A percentile compares a stretch with the other conserved stretches of the same genome.
Evolutionary conservation across 2,797 vertebrate species (phyloP).

Genomic region (Sternotherus odoratus): DNA sequence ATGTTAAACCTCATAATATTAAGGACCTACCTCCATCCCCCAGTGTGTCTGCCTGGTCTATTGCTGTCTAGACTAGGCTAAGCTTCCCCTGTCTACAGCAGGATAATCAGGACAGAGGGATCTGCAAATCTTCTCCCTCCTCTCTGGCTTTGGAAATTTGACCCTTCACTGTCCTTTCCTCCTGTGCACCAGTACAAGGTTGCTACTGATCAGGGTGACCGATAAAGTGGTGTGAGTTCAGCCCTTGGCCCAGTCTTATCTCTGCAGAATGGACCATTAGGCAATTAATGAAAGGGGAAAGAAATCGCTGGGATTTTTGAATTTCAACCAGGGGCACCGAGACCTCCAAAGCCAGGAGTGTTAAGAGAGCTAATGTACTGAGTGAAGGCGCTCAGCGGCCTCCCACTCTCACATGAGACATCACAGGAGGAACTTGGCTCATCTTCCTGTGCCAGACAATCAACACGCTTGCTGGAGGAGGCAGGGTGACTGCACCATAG

Average conservation of each 20-base stretch:
- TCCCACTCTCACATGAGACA: background rate
- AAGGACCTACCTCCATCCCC: background rate
- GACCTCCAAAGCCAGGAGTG: background rate
- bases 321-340: background rate
- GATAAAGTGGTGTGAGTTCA: constrained; percentile 42
- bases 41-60: constrained; percentile 28
- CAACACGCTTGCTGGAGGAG: background rate
- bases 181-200: constrained; percentile 13
- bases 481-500: background rate
- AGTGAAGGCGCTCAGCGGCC: background rate
- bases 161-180: background rate
- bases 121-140: background rate
- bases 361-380: background rate
- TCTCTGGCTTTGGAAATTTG: background rate
- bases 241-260: background rate
- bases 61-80: background rate
- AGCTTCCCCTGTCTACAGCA: constrained; percentile 27
- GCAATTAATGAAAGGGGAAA: constrained; percentile 32
- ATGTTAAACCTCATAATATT: background rate
- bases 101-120: background rate
- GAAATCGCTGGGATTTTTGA: constrained; percentile 7
- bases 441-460: background rate
- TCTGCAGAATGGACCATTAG: background rate
- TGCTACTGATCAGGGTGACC: background rate
- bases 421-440: background rate